phyloP scores from a whole-genome alignment of 1,140 invertebrate genomes.

The Copidosoma floridanum region DNA sequence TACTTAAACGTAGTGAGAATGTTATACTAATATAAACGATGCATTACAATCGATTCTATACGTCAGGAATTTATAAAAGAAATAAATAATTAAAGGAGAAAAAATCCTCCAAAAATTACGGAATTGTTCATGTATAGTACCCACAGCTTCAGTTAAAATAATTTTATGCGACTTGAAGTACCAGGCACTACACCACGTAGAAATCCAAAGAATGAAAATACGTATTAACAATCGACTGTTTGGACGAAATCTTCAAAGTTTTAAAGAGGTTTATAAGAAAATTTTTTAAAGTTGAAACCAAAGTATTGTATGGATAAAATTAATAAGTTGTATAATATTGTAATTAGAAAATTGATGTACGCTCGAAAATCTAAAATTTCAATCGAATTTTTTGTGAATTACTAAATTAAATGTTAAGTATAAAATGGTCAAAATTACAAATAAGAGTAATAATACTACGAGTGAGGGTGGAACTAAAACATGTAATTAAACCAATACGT shows the following conservation, averaged over 20 bases:
- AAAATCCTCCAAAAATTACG: no score
- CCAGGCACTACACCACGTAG: no score
- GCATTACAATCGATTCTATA: no score
- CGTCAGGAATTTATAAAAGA: no score
- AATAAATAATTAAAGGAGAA: no score
- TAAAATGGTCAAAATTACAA: slow-evolving; percentile 33
- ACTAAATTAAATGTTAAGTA: slow-evolving; percentile 37
- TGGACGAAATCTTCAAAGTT: neutral
- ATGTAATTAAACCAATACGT: slow-evolving; percentile 48
- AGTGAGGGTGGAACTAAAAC: slow-evolving; percentile 27
- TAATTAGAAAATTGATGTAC: slow-evolving; percentile 51
- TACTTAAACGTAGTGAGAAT: no score
- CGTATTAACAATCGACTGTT: neutral
- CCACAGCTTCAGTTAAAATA: no score
- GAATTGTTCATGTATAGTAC: no score
- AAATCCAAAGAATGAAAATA: neutral
- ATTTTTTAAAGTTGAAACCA: slow-evolving; percentile 1
- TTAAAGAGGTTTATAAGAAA: neutral
- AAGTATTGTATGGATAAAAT: slow-evolving; percentile 15
- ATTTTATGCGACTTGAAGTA: no score
- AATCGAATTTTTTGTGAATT: slow-evolving; percentile 37
- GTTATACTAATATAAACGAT: no score
- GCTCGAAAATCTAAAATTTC: slow-evolving; percentile 40
- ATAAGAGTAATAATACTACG: slow-evolving; percentile 48
- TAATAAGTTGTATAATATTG: slow-evolving; percentile 50